These are phyloP conservation scores for Trilocha varians DNA, from an alignment of 2,888 invertebrate species.

Conservation along the genomic window DNA sequence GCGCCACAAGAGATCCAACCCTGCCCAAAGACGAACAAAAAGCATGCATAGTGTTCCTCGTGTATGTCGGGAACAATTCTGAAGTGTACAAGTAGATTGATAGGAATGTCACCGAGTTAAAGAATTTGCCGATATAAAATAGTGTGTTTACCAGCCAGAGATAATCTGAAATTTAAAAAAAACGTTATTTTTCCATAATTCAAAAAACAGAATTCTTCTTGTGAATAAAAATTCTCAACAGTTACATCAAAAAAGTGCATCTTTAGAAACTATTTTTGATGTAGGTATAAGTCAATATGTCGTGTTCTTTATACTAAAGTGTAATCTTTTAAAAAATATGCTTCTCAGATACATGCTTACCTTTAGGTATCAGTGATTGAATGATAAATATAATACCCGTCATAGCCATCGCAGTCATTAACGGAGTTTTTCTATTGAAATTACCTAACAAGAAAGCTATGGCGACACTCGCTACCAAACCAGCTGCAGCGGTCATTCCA, in stretches of 20 bases:
- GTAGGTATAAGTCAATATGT: too few species aligned
- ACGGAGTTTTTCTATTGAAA: slow-evolving; percentile 69
- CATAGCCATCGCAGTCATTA: slow-evolving; percentile 67
- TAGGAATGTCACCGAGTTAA: slow-evolving; percentile 75
- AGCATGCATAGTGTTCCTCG: slow-evolving; percentile 77
- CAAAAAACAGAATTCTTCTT: too few species aligned
- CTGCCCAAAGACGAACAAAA: slow-evolving; percentile 78
- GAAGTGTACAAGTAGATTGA: slow-evolving; percentile 77
- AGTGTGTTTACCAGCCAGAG: slow-evolving; percentile 61
- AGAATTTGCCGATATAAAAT: slow-evolving; percentile 76
- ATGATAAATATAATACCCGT: slow-evolving; percentile 73
- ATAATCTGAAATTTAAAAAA: slow-evolving; percentile 31
- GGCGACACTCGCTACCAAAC: slow-evolving; percentile 71
- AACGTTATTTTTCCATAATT: too few species aligned
- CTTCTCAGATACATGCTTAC: slow-evolving; percentile 37
- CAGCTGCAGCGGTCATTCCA: slow-evolving; percentile 71
- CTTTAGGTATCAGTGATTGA: slow-evolving; percentile 72
- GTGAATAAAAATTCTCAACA: too few species aligned
- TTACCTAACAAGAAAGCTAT: slow-evolving; percentile 69
- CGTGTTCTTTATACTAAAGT: too few species aligned
- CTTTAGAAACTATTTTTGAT: too few species aligned
- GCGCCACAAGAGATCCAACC: slow-evolving; percentile 76
- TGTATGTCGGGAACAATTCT: slow-evolving; percentile 78
- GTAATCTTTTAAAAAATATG: not conserved
- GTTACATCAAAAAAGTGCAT: too few species aligned